Base-by-base conservation (phyloP, 2,797 vertebrate genomes). In the Phyllotis vaccarum region DNA sequence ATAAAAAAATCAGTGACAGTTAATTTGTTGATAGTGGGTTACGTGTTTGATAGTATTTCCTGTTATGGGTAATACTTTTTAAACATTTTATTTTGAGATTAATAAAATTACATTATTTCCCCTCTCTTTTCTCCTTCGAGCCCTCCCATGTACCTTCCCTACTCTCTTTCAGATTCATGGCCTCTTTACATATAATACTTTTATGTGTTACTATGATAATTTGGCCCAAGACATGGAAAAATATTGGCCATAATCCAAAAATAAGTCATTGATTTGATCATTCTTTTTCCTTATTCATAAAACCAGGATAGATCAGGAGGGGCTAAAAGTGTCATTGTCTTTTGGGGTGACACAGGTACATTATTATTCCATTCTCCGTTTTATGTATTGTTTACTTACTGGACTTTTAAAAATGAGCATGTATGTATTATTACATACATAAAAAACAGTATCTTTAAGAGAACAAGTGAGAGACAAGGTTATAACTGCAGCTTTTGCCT, bases 171-270 rank as follows among this genome's bases (percentile, higher is more conserved):
- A 52, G 10, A 27, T 40, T 52, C 62, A 52, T n/a, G 46, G 31
- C 83, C 31, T 86, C 62, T 86, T 46, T 75, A 79, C 34, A 75
- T 70, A 24, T 78, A 89, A 46, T 80, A 11, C 70, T 78, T 94
- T 93, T 94, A 95, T 56, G 79, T 46, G 9, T 79, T 88, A 90
- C 74, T 93, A 22, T 94, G 70, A 93, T 95, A 92, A 60, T 95
- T 70, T 60, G 24, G 52, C 83, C 49, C 37, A 89, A 83, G 46
- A 79, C 46, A 49, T 70, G 19, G 70, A 68, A 68, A 81, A 16
- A 52, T 81, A 78, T 0, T 90, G 82, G 29, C 29, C 21, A 4
- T 88, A 66, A 74, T 75, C 91, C n/a, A 70, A 9, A 81, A 78
- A 5, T 43, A 66, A 24, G 27, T 72, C 46, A n/a, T 81, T 79